Evolutionary conservation across 2,888 invertebrate species (phyloP), one percentile per base, ranked within the genome.

Genomic region (Drosophila gaucha): DNA sequence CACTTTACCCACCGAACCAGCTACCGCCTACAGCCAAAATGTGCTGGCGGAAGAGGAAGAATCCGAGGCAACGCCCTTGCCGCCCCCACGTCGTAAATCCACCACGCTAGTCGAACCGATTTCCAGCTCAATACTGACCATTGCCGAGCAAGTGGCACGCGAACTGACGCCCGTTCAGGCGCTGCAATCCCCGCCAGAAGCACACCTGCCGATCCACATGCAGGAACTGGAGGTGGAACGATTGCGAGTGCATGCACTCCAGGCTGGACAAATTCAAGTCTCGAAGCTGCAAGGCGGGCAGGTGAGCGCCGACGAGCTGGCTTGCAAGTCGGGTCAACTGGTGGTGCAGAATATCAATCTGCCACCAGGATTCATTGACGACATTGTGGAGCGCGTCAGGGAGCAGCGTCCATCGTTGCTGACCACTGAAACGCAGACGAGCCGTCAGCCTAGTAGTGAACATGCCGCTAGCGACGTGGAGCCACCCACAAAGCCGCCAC

Each of bases 221-320:
- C 92, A 93, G 24, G 96, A 96, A 89, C 93, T 97, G 65, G 96
- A 96, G 87, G 96, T 97, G 0, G 96, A 96, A 57, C 93, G 95
- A 49, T 90, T 97, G 18, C 95, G 94, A 70, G 96, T 97, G 0
- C 95, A 95, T 59, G 96, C 96, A 80, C 91, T 97, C 38, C 95
- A 96, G 89, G 96, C 97, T 0, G 95, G 94, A 56, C 96, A 95
- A 90, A 95, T 97, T 67, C 93, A 95, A 49, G 96, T 96, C 0
- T 96, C 96, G 0, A 96, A 96, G 90, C 94, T 97, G 65, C 96
- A 96, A 86, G 95, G 96, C 6, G 93, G 94, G 78, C 94, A 95
- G 31, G 93, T 97, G 70, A 94, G 94, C 69, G 94, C 96, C 0
- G 93, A 95, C 49, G 96, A 96, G 86, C 92, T 96, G 65, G 94